Conservation (phyloP, 2,113 vertebrate genomes). For the Gambusia affinis region DNA sequence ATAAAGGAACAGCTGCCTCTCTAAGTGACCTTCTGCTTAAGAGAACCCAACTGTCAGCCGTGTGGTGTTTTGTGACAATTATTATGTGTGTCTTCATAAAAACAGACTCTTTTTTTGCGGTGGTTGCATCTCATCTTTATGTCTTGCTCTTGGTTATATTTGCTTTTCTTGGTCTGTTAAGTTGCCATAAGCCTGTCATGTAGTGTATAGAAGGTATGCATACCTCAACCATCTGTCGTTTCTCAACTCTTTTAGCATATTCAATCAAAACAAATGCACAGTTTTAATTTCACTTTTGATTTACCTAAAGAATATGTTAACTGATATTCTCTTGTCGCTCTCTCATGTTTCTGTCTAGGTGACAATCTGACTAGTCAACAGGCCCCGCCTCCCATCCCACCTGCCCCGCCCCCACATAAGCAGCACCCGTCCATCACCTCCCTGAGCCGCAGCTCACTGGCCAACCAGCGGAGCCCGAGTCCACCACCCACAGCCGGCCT, state of each 20-base stretch:
- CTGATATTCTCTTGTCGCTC: neutral
- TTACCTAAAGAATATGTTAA: neutral
- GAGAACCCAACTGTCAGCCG: conserved; percentile 86
- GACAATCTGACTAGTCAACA: conserved; percentile 90
- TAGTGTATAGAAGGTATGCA: conserved; percentile 29
- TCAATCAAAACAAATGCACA: neutral
- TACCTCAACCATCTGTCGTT: conserved; percentile 36
- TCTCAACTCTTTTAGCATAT: conserved; percentile 21
- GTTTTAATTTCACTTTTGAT: conserved; percentile 4
- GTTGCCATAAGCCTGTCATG: conserved; percentile 31
- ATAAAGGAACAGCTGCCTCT: conserved; percentile 97
- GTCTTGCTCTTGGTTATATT: conserved; percentile 67
- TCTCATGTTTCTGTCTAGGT: conserved; percentile 59
- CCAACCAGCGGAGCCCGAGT: conserved; percentile 95
- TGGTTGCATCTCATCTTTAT: conserved; percentile 68
- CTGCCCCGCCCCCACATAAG: conserved; percentile 90
- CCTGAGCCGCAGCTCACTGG: conserved; percentile 94
- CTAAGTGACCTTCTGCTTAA: conserved; percentile 95
- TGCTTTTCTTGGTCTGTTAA: conserved; percentile 61
- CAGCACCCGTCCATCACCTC: conserved; percentile 95
- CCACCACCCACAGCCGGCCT: conserved; percentile 94
- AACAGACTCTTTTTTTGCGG: conserved; percentile 56
- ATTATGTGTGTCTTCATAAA: conserved; percentile 66
- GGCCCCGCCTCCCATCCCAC: conserved; percentile 91
- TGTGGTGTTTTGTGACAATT: conserved; percentile 70